Evolutionary conservation across 23 tunicate genomes (phyloP), one percentile per base, ranked within the genome.

Genomic region (Styela plicata): DNA sequence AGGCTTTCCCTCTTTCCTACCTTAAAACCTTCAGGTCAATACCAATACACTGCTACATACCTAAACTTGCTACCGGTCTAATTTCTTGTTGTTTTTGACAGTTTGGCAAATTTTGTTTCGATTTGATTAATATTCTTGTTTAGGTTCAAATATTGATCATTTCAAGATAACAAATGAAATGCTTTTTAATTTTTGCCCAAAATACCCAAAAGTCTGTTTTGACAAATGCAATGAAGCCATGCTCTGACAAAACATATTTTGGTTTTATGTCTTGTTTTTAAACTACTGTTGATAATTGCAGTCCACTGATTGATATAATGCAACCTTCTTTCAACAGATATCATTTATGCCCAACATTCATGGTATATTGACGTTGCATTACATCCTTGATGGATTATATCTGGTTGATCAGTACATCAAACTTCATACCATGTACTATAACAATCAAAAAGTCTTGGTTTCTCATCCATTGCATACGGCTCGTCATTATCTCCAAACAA

Each of bases 401-500:
- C 63, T 93, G 30, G 33, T 88, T 7, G 89, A 93, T 74, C 93
- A 88, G 32, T 84, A 84, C 36, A 67, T 93, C 63, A 83, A 83
- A 69, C 89, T 88, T 34, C 98, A 93, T 71, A 88, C 89, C 2
- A 36, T 84, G 22, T 93, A 93, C 36, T 88, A 35, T 70, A 78
- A 93, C 77, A 74, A 85, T 2, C 31, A 64, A 2, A 69, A 69
- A 3, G 84, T 93, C 18, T 28, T 71, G 30, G 98, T 93, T 13
- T 75, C 83, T 7, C 88, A 93, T 44, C 91, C 98, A 2, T 24
- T 64, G 13, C 77, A 69, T 3, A 93, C 98, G 2, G 94, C 98
- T 3, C 53, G 27, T 20, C 87, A 80, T 32, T 92, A 92, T 35
- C 69, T 92, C 0, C 63, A 74, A 16, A 92, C 86, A 1, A 86